phyloP scores from a whole-genome alignment of 1,140 invertebrate species.

The Aphidius ervi region DNA sequence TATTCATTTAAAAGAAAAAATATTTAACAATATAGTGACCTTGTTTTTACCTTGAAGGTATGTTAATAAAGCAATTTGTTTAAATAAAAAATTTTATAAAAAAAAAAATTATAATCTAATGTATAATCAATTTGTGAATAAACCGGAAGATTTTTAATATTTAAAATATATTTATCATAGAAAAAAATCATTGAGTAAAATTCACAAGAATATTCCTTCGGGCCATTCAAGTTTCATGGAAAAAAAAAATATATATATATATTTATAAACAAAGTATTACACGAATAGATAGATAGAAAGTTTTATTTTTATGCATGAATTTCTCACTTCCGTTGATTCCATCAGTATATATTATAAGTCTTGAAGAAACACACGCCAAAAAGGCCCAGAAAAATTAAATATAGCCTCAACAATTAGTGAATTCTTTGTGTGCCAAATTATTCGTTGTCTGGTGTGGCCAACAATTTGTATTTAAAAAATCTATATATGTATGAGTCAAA shows the following conservation, averaged over 20 bases:
- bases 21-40: too few species aligned
- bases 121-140: background rate
- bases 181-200: background rate
- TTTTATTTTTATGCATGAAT: conserved; percentile 1
- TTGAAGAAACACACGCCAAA: conserved; percentile 1
- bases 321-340: background rate
- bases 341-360: background rate
- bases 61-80: too few species aligned
- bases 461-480: too few species aligned
- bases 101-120: too few species aligned
- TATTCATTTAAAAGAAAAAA: too few species aligned
- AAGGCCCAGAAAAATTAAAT: conserved; percentile 20
- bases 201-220: conserved; percentile 3
- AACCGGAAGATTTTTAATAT: conserved; percentile 1
- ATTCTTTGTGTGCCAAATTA: conserved; percentile 17
- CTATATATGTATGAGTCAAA: too few species aligned
- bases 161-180: conserved; percentile 2
- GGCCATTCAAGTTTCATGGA: conserved; percentile 4
- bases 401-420: conserved; percentile 25
- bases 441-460: too few species aligned
- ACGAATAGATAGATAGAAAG: conserved; percentile 8
- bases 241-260: background rate
- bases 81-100: too few species aligned
- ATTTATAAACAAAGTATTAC: too few species aligned
- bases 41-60: too few species aligned